Conservation (phyloP, 2,797 vertebrate species). For the Lemur catta region DNA sequence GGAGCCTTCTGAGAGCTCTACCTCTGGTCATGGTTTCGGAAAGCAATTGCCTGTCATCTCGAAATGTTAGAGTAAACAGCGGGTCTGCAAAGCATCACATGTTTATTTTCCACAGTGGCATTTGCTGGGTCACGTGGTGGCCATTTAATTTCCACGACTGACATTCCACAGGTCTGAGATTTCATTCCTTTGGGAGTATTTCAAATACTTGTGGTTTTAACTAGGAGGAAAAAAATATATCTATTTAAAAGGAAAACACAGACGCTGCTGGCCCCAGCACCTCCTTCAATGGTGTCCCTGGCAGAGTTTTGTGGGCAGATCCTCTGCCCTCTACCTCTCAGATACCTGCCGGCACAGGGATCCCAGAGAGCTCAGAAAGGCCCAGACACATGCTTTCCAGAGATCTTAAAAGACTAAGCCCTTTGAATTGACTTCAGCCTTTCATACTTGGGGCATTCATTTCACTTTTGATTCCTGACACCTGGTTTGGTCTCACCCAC, state of each 20-base stretch:
- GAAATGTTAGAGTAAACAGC: constrained; percentile 52
- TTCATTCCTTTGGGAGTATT: constrained; percentile 62
- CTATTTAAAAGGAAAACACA: constrained; percentile 22
- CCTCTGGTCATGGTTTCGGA: constrained; percentile 66
- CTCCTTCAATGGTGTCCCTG: background rate
- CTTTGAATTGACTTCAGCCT: background rate
- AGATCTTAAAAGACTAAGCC: background rate
- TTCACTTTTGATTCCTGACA: background rate
- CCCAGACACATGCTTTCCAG: background rate
- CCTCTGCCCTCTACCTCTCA: background rate
- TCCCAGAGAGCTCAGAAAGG: background rate
- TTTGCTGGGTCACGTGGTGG: constrained; percentile 51
- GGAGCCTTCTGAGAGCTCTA: constrained; percentile 67
- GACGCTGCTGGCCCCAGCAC: background rate
- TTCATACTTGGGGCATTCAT: background rate
- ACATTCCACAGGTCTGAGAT: constrained; percentile 73
- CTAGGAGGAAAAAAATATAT: background rate
- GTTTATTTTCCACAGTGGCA: constrained; percentile 70
- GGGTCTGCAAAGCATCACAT: constrained; percentile 54
- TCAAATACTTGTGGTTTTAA: constrained; percentile 72
- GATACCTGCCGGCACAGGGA: background rate
- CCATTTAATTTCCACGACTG: constrained; percentile 70
- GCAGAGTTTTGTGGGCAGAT: background rate
- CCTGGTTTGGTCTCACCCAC: background rate
- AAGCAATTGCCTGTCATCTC: constrained; percentile 64